phyloP scores from a whole-genome alignment of 2,888 invertebrate species.

The Drosophila fulvimacula region DNA sequence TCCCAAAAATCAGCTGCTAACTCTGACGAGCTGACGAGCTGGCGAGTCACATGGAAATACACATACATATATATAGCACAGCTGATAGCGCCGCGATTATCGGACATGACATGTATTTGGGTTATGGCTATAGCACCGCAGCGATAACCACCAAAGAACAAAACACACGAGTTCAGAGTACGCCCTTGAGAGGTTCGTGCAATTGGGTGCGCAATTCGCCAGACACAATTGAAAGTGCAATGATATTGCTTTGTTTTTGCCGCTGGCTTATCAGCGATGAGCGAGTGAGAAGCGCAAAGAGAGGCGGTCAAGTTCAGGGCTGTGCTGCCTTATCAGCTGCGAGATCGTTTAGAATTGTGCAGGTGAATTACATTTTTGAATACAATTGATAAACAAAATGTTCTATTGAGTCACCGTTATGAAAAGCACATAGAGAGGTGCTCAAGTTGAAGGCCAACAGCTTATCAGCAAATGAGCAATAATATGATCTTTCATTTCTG shows the following conservation, averaged over 20 bases:
- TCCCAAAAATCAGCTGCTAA: conserved; percentile 40
- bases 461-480: background rate
- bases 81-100: conserved; percentile 37
- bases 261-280: conserved; percentile 5
- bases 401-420: background rate
- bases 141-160: conserved; percentile 17
- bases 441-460: background rate
- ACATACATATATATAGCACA: background rate
- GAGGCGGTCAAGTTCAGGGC: conserved; percentile 39
- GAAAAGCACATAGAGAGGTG: conserved; percentile 2
- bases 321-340: conserved; percentile 15
- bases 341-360: background rate
- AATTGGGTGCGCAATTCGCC: conserved; percentile 22
- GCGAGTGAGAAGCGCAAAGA: conserved; percentile 14
- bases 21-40: too few relatives aligned
- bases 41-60: conserved; percentile 65
- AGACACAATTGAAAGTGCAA: conserved; percentile 47
- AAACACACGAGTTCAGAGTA: conserved; percentile 39
- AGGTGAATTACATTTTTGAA: conserved; percentile 2
- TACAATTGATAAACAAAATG: background rate
- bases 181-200: conserved; percentile 31
- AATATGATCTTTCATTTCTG: too few relatives aligned
- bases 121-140: conserved; percentile 17
- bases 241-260: background rate
- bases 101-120: conserved; percentile 42